Evolutionary conservation across 2,888 invertebrate species (phyloP).

Genomic region (Galerucella nymphaeae): DNA sequence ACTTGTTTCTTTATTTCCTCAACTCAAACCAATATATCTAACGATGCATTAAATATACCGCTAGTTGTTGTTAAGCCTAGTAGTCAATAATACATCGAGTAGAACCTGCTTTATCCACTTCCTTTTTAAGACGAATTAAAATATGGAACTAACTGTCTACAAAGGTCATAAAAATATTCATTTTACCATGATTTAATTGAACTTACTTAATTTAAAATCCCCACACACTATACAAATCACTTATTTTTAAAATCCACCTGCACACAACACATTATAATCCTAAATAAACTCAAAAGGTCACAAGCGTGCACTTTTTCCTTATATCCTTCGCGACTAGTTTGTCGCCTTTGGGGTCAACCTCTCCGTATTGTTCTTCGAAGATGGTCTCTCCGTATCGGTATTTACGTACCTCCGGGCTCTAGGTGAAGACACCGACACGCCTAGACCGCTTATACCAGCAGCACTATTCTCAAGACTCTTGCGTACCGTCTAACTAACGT

Average conservation of each 20-base stretch:
- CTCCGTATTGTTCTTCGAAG: conserved; percentile 22
- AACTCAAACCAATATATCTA: neutral
- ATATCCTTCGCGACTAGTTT: conserved; percentile 11
- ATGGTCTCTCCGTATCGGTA: conserved; percentile 32
- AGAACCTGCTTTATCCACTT: neutral
- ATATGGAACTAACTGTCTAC: no score
- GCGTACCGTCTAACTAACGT: conserved; percentile 14
- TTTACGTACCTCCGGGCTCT: conserved; percentile 46
- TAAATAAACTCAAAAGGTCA: conserved; percentile 21
- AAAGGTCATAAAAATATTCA: no score
- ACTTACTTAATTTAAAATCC: neutral
- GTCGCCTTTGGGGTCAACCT: conserved; percentile 19
- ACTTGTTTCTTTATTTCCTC: conserved; percentile 2
- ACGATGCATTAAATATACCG: neutral
- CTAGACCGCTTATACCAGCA: neutral
- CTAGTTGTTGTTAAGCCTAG: neutral
- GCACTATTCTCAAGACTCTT: neutral
- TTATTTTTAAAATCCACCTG: conserved; percentile 16
- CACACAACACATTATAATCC: conserved; percentile 19
- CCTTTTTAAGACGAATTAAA: neutral
- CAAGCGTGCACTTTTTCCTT: conserved; percentile 25
- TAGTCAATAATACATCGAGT: neutral
- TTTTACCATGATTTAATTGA: no score
- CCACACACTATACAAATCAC: conserved; percentile 11
- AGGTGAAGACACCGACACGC: conserved; percentile 44